Evolutionary conservation across 2,797 vertebrate genomes (phyloP).

Genomic region (Myioborus melanocephalus): DNA sequence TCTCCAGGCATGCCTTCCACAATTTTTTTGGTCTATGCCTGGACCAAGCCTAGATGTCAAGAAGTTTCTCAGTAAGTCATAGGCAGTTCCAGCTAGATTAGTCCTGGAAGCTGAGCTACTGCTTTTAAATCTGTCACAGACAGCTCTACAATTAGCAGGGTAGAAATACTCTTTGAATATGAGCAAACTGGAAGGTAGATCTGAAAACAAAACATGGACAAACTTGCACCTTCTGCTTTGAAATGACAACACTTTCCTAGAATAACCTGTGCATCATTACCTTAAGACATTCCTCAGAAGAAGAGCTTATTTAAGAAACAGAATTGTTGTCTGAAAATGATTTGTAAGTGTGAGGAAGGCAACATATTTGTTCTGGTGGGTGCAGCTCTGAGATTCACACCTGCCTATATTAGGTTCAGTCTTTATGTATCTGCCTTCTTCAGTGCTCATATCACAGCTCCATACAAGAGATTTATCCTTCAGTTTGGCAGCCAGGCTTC

Average conservation of each 20-base stretch:
- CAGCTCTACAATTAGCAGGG: not conserved
- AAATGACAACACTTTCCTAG: not conserved
- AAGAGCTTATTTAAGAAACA: not conserved
- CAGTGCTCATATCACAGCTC: not conserved
- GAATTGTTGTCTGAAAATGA: not conserved
- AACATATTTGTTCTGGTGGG: not conserved
- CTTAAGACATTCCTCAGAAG: not conserved
- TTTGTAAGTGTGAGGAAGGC: not conserved
- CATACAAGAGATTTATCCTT: not conserved
- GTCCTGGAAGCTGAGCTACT: not conserved
- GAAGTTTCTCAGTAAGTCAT: not conserved
- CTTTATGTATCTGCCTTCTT: not conserved
- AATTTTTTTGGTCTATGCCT: rapidly evolving
- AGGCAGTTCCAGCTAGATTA: not conserved
- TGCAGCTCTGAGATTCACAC: not conserved
- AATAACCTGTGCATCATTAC: not conserved
- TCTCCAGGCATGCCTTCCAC: not conserved
- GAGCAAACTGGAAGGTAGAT: not conserved
- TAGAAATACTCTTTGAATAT: not conserved
- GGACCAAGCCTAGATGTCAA: not conserved
- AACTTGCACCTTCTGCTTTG: not conserved
- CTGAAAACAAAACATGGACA: not conserved
- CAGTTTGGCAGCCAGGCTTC: not conserved
- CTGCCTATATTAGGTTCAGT: not conserved
- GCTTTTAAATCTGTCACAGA: not conserved